These are phyloP conservation scores for Megatriorchis doriae DNA, from an alignment of 2,113 vertebrate genomes.

Conservation along the genomic window DNA sequence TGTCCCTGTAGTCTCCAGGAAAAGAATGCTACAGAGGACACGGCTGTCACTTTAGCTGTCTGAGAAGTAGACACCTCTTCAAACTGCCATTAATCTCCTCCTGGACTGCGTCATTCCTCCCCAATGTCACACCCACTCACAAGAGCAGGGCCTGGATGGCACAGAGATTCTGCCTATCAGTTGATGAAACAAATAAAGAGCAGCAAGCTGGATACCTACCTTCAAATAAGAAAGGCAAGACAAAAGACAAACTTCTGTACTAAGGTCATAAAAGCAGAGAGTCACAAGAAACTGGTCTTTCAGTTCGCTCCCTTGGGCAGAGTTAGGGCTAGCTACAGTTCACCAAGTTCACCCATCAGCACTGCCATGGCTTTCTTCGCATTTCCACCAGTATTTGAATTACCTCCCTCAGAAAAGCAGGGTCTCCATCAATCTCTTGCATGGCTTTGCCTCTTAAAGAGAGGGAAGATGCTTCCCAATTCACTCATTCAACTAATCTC, in stretches of 20 bases:
- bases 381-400: not conserved
- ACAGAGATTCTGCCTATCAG: not conserved
- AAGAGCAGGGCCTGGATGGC: not conserved
- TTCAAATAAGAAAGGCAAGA: not conserved
- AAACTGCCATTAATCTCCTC: not conserved
- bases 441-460: not conserved
- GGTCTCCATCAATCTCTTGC: not conserved
- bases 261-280: not conserved
- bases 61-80: not conserved
- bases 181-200: not conserved
- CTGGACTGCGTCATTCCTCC: not conserved
- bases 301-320: not conserved
- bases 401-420: not conserved
- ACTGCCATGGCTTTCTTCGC: not conserved
- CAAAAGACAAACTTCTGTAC: not conserved
- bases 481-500: not conserved
- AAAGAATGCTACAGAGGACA: not conserved
- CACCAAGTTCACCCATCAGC: not conserved
- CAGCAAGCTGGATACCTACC: not conserved
- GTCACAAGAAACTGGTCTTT: not conserved
- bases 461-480: not conserved
- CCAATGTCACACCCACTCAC: not conserved
- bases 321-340: not conserved
- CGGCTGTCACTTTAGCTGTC: not conserved
- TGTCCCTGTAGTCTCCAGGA: not conserved